Conservation (phyloP, 2,113 vertebrate genomes). For the Azemiops feae region DNA sequence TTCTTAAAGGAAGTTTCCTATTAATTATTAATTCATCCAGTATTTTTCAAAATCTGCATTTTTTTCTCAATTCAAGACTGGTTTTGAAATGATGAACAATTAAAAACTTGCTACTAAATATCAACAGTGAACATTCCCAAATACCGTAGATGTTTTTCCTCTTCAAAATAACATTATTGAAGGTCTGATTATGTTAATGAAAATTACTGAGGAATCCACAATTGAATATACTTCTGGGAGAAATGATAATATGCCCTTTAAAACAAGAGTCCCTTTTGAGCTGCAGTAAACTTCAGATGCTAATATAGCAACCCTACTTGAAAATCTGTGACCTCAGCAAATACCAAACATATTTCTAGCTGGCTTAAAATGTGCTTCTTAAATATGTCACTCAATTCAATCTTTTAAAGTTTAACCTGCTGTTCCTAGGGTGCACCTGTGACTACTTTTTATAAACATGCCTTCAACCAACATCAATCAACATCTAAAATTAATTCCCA, state of each 20-base stretch:
- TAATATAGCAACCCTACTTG: conserved; percentile 31
- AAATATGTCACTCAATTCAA: conserved; percentile 18
- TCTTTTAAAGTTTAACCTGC: not conserved
- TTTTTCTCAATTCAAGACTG: not conserved
- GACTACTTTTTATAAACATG: not conserved
- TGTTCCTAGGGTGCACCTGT: conserved; percentile 11
- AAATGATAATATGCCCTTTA: conserved; percentile 55
- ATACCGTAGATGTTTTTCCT: conserved; percentile 22
- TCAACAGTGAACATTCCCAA: conserved; percentile 23
- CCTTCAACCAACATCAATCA: not conserved
- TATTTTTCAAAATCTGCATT: not conserved
- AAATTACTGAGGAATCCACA: conserved; percentile 19
- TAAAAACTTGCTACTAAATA: conserved; percentile 16
- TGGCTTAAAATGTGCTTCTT: conserved; percentile 8
- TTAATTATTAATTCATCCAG: not conserved
- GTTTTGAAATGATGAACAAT: not conserved
- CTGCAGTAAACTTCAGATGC: conserved; percentile 33
- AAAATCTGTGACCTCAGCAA: conserved; percentile 40
- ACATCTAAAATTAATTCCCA: conserved; percentile 8
- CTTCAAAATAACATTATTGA: conserved; percentile 44
- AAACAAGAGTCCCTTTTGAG: conserved; percentile 38
- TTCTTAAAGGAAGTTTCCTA: conserved; percentile 11
- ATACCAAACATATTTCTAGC: conserved; percentile 35
- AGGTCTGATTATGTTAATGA: conserved; percentile 52
- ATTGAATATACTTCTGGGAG: conserved; percentile 25